These are phyloP conservation scores for Phania funesta DNA, from an alignment of 2,888 invertebrate genomes.

Conservation along the genomic window DNA sequence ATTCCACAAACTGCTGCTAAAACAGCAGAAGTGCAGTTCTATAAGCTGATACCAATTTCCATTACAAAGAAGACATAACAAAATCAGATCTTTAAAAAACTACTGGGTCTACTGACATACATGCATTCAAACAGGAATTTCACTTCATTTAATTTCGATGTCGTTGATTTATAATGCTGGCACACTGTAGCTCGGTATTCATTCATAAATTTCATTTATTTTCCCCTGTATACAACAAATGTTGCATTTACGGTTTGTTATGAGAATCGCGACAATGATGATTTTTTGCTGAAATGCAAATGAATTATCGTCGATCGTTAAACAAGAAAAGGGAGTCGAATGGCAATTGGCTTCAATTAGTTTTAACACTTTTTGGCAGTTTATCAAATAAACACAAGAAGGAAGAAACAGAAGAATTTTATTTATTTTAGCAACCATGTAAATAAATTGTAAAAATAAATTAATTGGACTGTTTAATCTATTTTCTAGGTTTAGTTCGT, in stretches of 20 bases:
- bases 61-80: not conserved
- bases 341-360: conserved; percentile 44
- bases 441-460: too few species aligned
- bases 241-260: not conserved
- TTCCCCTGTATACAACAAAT: not conserved
- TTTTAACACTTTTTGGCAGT: conserved; percentile 36
- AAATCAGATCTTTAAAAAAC: conserved; percentile 7
- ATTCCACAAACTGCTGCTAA: too few species aligned
- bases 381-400: not conserved
- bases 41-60: too few species aligned
- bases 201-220: conserved; percentile 2
- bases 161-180: conserved; percentile 49
- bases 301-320: conserved; percentile 27
- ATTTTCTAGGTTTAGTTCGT: too few species aligned
- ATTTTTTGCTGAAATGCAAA: conserved; percentile 5
- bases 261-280: not conserved
- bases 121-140: not conserved
- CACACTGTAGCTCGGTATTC: not conserved
- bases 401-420: not conserved
- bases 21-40: too few species aligned
- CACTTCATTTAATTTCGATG: conserved; percentile 37
- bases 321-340: conserved; percentile 29
- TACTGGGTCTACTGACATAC: not conserved
- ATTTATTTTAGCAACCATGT: too few species aligned
- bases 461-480: too few species aligned